Percentiles rank a stretch among this genome's conserved stretches.
Evolutionary conservation across 1,140 invertebrate species (phyloP).

Genomic region (Hylaeus volcanicus): DNA sequence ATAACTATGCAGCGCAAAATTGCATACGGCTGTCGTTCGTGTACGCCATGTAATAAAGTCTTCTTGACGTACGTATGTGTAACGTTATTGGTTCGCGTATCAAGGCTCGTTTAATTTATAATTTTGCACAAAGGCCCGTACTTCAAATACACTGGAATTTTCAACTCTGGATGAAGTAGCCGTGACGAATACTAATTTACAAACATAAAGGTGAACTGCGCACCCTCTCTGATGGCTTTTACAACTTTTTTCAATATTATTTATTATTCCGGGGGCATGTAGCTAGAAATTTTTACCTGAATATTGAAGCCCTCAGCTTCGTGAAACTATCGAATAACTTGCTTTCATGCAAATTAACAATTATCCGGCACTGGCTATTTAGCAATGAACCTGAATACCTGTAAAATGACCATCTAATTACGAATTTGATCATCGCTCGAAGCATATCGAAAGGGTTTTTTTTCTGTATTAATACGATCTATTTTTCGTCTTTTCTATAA

Average conservation of each 20-base stretch:
- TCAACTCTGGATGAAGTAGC: neutral
- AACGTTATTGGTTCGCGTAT: neutral
- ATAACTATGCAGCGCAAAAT: no score
- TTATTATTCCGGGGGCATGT: slow-evolving; percentile 1
- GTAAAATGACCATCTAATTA: neutral
- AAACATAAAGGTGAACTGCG: slow-evolving; percentile 17
- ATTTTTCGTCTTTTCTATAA: neutral
- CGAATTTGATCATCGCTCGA: neutral
- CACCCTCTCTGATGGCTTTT: neutral
- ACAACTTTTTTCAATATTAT: slow-evolving; percentile 11
- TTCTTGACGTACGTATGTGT: neutral
- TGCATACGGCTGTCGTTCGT: neutral
- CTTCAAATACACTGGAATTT: slow-evolving; percentile 11
- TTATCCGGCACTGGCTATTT: no score
- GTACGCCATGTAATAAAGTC: slow-evolving; percentile 2
- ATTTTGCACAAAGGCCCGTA: slow-evolving; percentile 8
- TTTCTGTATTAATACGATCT: neutral
- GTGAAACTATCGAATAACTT: neutral
- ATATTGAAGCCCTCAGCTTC: neutral
- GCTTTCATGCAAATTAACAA: no score
- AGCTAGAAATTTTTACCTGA: neutral
- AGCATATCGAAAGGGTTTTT: neutral
- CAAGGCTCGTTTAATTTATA: slow-evolving; percentile 24
- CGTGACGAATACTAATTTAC: slow-evolving; percentile 21
- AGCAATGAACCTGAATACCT: neutral